phyloP scores from a whole-genome alignment of 2,888 invertebrate species.

The Diploptera punctata region DNA sequence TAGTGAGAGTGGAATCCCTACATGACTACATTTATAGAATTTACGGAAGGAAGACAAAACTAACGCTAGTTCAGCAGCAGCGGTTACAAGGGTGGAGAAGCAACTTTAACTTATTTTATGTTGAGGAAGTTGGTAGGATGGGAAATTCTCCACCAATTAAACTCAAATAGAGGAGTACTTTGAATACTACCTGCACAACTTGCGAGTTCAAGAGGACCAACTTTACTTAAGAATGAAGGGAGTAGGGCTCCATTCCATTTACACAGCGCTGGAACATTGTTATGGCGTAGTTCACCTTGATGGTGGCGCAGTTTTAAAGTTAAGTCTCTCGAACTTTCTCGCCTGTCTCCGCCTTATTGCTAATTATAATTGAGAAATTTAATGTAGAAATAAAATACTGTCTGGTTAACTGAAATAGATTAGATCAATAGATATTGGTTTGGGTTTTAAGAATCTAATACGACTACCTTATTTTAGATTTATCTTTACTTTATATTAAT shows the following conservation, averaged over 20 bases:
- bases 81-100: not conserved
- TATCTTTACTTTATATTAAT: too few relatives aligned
- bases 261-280: not conserved
- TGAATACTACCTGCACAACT: not conserved
- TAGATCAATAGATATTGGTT: too few relatives aligned
- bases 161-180: constrained; percentile 11
- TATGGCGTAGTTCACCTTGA: not conserved
- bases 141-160: not conserved
- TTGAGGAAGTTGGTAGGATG: not conserved
- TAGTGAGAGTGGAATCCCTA: too few relatives aligned
- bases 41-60: too few relatives aligned
- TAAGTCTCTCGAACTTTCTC: too few relatives aligned
- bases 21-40: too few relatives aligned
- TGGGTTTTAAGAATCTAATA: too few relatives aligned
- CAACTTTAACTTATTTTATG: not conserved
- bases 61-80: not conserved
- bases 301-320: not conserved
- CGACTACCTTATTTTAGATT: too few relatives aligned
- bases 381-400: too few relatives aligned
- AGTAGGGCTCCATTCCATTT: not conserved
- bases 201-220: not conserved
- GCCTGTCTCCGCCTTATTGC: too few relatives aligned
- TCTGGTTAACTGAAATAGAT: too few relatives aligned
- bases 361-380: too few relatives aligned
- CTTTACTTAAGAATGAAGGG: not conserved